phyloP scores from a whole-genome alignment of 92 coral and sea anemone genomes.

The Chrysogorgia sp. region DNA sequence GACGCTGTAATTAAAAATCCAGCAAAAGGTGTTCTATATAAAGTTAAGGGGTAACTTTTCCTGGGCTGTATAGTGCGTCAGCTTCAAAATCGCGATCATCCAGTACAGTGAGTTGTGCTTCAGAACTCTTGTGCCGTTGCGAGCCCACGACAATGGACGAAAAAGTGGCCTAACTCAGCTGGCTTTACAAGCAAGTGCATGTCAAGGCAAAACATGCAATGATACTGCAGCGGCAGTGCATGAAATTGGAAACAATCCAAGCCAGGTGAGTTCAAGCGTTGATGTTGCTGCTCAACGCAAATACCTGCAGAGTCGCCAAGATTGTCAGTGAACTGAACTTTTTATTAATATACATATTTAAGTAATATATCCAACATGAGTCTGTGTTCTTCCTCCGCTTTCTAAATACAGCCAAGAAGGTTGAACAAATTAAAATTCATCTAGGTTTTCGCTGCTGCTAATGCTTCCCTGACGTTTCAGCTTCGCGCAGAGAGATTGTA shows the following conservation, averaged over 20 bases:
- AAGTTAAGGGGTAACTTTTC: slow-evolving; percentile 4
- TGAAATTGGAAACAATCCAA: background rate
- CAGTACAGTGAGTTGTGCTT: background rate
- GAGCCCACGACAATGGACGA: slow-evolving; percentile 8
- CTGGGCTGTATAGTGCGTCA: background rate
- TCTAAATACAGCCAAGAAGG: too few species aligned
- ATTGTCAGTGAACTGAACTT: too few species aligned
- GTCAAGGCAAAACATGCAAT: background rate
- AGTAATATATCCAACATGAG: too few species aligned
- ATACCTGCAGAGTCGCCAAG: too few species aligned
- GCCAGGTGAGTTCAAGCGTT: background rate
- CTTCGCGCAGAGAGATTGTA: slow-evolving; percentile 56
- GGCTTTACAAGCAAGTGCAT: slow-evolving; percentile 6
- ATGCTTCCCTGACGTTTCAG: slow-evolving; percentile 52
- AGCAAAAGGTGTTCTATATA: slow-evolving; percentile 10
- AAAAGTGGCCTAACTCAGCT: background rate
- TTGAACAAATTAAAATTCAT: background rate
- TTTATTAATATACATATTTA: too few species aligned
- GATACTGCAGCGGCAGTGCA: background rate
- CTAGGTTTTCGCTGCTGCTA: too few species aligned
- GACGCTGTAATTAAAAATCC: background rate
- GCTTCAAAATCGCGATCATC: background rate
- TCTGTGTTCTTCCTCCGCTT: too few species aligned
- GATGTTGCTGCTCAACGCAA: background rate
- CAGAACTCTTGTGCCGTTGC: background rate